Base-by-base conservation (phyloP, 2,797 vertebrate genomes). In the Chrysocyon brachyurus region DNA sequence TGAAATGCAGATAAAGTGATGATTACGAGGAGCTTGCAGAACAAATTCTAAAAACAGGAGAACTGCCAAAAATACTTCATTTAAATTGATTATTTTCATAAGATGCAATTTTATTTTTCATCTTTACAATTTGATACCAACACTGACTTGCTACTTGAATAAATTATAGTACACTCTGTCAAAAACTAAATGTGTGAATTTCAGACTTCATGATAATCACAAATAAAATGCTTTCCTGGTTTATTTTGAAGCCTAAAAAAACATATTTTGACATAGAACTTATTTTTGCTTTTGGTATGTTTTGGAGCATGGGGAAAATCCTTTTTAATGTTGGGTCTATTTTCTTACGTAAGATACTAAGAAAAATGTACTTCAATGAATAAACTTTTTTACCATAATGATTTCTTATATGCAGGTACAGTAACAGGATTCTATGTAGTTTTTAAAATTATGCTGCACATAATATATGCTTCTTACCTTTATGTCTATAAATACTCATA, bases 1-100 rank as follows among this genome's bases (percentile, higher is more conserved):
- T 97, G 96, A 97, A 98, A 97, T 97, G 92, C 57, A 97, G 85
- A 95, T 95, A 83, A 83, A 83, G 52, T 83, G 77, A 82, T 86
- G 52, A 96, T 91, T 81, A 81, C 66, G 73, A 97, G 64, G 28
- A 83, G 40, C 22, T 94, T 83, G 10, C 26, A 92, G 54, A 96
- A 92, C 61, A 92, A 95, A 90, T 95, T 94, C 36, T 78, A 84
- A 92, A 97, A 92, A n/a, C 81, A 97, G 11, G 40, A 61, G 11
- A 92, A 79, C 17, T 70, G 21, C 83, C 79, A 78, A 40, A 81
- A 91, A 66, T 75, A 40, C 59, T 95, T 92, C 33, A 73, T 81
- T 96, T 94, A 90, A 96, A 49, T 16, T 81, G 61, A 85, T 89
- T 92, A 64, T 91, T 91, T 92, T 83, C 19, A 64, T 19, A 54